A percentile compares a stretch with the other conserved stretches of the same genome.
Conservation (phyloP, 2,888 invertebrate species). For the Sabatieria punctata region DNA sequence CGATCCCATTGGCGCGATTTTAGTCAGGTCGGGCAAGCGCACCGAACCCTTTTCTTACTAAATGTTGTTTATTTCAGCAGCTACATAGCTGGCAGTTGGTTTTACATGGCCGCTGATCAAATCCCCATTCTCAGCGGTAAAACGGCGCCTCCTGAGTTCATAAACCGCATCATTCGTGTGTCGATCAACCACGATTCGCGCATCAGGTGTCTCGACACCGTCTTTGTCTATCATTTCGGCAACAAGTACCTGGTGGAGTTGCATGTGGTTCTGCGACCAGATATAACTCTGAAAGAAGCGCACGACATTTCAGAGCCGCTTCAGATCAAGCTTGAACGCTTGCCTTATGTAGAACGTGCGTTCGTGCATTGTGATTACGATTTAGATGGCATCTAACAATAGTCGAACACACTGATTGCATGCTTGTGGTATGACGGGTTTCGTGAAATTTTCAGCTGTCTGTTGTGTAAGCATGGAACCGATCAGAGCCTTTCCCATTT, state of each 20-base stretch:
- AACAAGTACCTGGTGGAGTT: conserved; percentile 30
- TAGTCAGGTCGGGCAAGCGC: conserved; percentile 27
- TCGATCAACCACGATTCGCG: conserved; percentile 25
- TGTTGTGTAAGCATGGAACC: too few relatives aligned
- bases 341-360: conserved; percentile 34
- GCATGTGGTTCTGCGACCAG: conserved; percentile 33
- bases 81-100: conserved; percentile 26
- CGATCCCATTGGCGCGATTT: conserved; percentile 39
- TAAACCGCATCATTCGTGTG: conserved; percentile 21
- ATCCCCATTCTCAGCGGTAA: conserved; percentile 25
- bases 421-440: too few relatives aligned
- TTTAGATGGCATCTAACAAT: conserved; percentile 11
- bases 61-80: conserved; percentile 17
- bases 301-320: conserved; percentile 33
- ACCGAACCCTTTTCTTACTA: too few relatives aligned
- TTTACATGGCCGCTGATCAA: conserved; percentile 21
- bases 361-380: conserved; percentile 36
- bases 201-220: conserved; percentile 34
- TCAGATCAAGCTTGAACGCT: conserved; percentile 34
- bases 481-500: too few relatives aligned
- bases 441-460: too few relatives aligned
- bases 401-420: too few relatives aligned
- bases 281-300: conserved; percentile 33
- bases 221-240: conserved; percentile 39
- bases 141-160: conserved; percentile 20